Conservation (phyloP, 1,140 invertebrate genomes). For the Copidosoma floridanum region DNA sequence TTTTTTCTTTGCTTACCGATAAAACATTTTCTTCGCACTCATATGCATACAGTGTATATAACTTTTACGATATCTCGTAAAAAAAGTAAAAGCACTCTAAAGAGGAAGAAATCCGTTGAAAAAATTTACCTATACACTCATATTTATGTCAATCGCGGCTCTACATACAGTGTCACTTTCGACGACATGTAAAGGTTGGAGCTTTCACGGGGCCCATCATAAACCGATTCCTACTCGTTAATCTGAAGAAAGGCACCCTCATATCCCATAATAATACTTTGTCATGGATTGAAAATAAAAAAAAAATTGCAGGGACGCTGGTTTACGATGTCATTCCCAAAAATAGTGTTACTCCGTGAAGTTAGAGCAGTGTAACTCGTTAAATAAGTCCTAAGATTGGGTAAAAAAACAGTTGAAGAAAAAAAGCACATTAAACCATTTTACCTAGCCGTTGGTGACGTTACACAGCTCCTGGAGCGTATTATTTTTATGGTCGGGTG, state of each 20-base stretch:
- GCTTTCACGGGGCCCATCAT: neutral
- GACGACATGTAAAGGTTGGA: neutral
- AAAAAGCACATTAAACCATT: too few species aligned
- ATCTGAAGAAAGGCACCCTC: too few species aligned
- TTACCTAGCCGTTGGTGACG: too few species aligned
- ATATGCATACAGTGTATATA: constrained; percentile 1
- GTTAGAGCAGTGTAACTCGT: too few species aligned
- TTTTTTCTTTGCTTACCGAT: constrained; percentile 17
- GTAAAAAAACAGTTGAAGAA: too few species aligned
- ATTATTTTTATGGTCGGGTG: constrained; percentile 3
- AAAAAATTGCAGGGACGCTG: too few species aligned
- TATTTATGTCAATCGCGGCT: constrained; percentile 6
- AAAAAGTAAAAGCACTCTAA: neutral
- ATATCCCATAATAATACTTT: too few species aligned
- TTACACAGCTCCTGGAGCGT: neutral
- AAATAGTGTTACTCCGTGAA: too few species aligned
- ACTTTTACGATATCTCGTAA: constrained; percentile 23
- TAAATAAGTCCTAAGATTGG: too few species aligned
- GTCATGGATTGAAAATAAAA: too few species aligned
- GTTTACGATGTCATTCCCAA: too few species aligned
- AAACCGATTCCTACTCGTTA: too few species aligned
- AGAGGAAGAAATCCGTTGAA: neutral
- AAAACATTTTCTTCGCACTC: neutral
- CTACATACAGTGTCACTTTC: constrained; percentile 15
- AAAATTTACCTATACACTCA: constrained; percentile 4